phyloP scores from a whole-genome alignment of 2,113 vertebrate species.

The Paradoxurus hermaphroditus region DNA sequence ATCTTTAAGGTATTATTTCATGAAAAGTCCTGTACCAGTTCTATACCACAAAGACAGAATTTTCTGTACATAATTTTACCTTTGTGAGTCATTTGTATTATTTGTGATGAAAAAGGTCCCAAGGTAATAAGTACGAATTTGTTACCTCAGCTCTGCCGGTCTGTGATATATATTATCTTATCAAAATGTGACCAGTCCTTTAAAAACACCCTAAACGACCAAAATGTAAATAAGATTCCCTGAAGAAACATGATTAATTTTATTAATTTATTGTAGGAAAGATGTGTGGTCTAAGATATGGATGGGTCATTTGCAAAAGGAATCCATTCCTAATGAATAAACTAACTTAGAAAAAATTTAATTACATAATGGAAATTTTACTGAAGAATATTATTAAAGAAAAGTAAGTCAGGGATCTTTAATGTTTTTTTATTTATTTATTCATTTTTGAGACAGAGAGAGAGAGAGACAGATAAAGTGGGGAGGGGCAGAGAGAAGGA shows the following conservation, averaged over 20 bases:
- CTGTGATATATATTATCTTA: neutral
- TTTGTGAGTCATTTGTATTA: neutral
- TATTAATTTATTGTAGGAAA: conserved; percentile 12
- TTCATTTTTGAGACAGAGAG: too few species aligned
- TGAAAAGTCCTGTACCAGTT: neutral
- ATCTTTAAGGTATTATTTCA: neutral
- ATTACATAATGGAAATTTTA: neutral
- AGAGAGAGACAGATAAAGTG: too few species aligned
- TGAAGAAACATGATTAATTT: neutral
- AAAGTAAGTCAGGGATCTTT: neutral
- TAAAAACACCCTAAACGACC: conserved; percentile 5
- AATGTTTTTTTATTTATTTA: too few species aligned
- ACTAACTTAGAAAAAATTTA: neutral
- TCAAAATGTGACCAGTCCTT: neutral
- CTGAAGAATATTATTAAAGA: neutral
- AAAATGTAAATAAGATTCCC: neutral
- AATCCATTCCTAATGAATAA: neutral
- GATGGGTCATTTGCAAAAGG: neutral
- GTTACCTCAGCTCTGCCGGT: neutral
- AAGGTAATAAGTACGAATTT: neutral
- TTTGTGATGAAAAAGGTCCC: neutral
- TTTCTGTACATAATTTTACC: neutral
- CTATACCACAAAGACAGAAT: neutral
- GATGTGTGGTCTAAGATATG: neutral
- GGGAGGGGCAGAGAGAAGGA: too few species aligned